These are phyloP conservation scores for Phasia obesa DNA, from an alignment of 2,888 invertebrate species.

Conservation along the genomic window DNA sequence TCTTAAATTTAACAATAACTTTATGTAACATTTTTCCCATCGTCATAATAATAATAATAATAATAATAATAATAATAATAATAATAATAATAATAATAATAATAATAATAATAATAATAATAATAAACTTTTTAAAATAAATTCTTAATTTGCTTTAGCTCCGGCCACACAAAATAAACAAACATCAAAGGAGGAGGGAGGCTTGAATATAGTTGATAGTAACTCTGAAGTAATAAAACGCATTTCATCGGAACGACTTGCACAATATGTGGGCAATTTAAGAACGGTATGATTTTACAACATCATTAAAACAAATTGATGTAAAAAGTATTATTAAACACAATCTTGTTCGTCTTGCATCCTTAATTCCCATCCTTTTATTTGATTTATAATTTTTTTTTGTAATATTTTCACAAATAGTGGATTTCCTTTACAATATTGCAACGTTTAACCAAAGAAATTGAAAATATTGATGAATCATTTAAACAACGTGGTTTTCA, in stretches of 20 bases:
- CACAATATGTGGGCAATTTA: constrained; percentile 91
- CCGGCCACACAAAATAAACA: constrained; percentile 79
- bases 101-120: too few species aligned
- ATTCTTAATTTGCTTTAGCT: constrained; percentile 57
- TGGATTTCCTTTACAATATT: constrained; percentile 94
- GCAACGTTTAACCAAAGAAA: constrained; percentile 88
- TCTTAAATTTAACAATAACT: too few species aligned
- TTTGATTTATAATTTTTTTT: background rate
- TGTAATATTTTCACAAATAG: constrained; percentile 81
- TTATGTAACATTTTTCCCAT: too few species aligned
- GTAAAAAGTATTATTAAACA: constrained; percentile 15
- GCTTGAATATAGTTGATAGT: constrained; percentile 78
- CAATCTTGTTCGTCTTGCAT: constrained; percentile 5
- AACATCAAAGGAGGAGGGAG: constrained; percentile 79
- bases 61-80: too few species aligned
- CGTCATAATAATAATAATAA: too few species aligned
- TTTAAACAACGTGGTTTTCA: constrained; percentile 87
- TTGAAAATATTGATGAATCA: constrained; percentile 87
- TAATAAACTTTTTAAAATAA: too few species aligned
- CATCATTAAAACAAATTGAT: constrained; percentile 37
- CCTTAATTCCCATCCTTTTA: background rate
- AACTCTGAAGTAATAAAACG: constrained; percentile 82
- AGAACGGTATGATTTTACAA: constrained; percentile 84
- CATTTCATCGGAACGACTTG: constrained; percentile 85
- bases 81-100: too few species aligned